Evolutionary conservation across 2,113 vertebrate genomes (phyloP), one percentile per base, ranked within the genome.

Genomic region (Ammodytes marinus): DNA sequence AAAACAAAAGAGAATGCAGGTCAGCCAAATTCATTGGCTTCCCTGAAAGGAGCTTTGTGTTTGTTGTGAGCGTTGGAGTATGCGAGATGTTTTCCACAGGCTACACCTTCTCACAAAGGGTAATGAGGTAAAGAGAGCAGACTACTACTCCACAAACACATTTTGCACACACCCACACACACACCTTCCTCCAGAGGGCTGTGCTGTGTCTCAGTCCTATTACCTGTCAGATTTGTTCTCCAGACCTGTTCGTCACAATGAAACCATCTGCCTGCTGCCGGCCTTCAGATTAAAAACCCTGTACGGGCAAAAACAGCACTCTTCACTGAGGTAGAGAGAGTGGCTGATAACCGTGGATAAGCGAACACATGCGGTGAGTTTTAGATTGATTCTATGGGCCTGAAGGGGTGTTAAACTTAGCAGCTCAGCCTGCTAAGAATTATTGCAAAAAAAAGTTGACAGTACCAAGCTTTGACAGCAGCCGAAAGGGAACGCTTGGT

Each of bases 201-300:
- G 69, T 15, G 82, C 42, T 84, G 75, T 53, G 72, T 88, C 76
- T 89, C 79, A 69, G 61, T 77, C 83, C 82, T 57, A 90, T 86
- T 86, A 86, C 80, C 87, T 86, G 89, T 88, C 84, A 83, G 52
- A 67, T 75, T 74, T 54, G 2, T 47, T 88, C 86, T 59, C 50
- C 58, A 43, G 60, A 61, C 82, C 77, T 76, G 88, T 90, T 85
- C 45, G 19, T 87, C 84, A 80, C 54, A 69, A 74, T 54, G 46
- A 79, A 89, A 79, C 67, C 54, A 77, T 59, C 85, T 77, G 79
- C 63, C 85, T 77, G 79, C 85, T 74, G 74, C 69, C 11, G 69
- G 77, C 65, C 27, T 14, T 50, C 84, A 53, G 69, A 52, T 63
- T 71, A 40, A 88, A 27, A 89, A 84, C 67, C 61, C 59, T 11